Evolutionary conservation across 2,888 invertebrate genomes (phyloP).

Genomic region (Silvanus unidentatus): DNA sequence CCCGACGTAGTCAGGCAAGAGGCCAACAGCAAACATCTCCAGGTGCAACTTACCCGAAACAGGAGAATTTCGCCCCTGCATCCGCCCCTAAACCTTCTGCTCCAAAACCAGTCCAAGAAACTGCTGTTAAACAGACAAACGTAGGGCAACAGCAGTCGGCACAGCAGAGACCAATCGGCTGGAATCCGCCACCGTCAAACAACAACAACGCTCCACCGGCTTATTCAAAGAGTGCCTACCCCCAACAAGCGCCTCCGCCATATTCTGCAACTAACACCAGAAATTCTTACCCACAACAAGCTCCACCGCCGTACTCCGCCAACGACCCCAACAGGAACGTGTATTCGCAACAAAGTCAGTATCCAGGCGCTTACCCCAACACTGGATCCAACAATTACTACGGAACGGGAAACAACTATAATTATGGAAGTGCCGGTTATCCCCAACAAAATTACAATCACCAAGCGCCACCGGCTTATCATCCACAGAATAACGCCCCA

Average conservation of each 20-base stretch:
- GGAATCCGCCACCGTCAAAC: constrained; percentile 26
- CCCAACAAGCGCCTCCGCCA: background rate
- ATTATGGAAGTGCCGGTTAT: constrained; percentile 6
- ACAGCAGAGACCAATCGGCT: constrained; percentile 25
- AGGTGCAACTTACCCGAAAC: constrained; percentile 3
- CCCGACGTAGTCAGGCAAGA: constrained; percentile 13
- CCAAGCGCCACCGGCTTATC: background rate
- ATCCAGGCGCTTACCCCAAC: background rate
- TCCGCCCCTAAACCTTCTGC: constrained; percentile 10
- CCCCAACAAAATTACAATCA: constrained; percentile 4
- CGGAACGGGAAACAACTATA: constrained; percentile 1
- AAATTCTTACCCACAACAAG: too few species aligned
- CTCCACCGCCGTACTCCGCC: background rate
- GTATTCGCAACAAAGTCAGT: constrained; percentile 6
- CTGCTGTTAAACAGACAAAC: constrained; percentile 15
- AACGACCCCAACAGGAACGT: background rate
- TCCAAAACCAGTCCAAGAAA: constrained; percentile 14
- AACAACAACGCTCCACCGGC: too few species aligned
- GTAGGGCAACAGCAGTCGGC: constrained; percentile 18
- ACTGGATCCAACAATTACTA: constrained; percentile 3
- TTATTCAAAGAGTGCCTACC: too few species aligned
- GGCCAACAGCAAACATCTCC: too few species aligned
- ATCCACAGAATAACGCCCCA: constrained; percentile 6
- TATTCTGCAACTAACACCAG: background rate
- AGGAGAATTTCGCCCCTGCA: constrained; percentile 7